These are phyloP conservation scores for Ctenochaetus hawaiiensis DNA, from an alignment of 2,797 vertebrate species.

Conservation along the genomic window DNA sequence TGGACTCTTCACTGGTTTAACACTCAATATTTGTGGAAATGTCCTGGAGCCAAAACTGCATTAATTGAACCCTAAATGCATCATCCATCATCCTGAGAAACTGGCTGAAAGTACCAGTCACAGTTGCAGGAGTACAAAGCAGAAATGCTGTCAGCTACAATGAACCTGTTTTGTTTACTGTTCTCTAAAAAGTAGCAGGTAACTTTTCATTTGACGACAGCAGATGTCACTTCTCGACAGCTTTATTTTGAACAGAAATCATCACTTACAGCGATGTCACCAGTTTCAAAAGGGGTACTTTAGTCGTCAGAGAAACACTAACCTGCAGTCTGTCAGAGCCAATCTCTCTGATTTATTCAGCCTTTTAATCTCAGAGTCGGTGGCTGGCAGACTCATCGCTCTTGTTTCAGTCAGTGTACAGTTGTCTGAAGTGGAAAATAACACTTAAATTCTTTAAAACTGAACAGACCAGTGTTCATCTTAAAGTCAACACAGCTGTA, in stretches of 20 bases:
- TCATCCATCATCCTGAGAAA: too few relatives aligned
- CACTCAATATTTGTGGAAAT: too few relatives aligned
- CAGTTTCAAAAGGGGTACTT: not conserved
- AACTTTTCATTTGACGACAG: too few relatives aligned
- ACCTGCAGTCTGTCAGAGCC: not conserved
- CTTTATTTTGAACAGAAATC: not conserved
- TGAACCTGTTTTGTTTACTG: too few relatives aligned
- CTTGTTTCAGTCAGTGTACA: not conserved
- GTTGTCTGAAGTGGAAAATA: conserved; percentile 1
- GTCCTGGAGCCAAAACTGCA: too few relatives aligned
- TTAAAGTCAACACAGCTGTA: not conserved
- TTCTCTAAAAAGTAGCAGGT: too few relatives aligned
- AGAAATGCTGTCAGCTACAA: too few relatives aligned
- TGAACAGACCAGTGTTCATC: not conserved
- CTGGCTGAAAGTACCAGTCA: too few relatives aligned
- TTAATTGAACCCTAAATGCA: too few relatives aligned
- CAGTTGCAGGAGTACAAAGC: too few relatives aligned
- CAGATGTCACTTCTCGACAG: not conserved
- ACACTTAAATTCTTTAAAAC: too few relatives aligned
- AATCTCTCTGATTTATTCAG: conserved; percentile 16
- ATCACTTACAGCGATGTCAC: not conserved
- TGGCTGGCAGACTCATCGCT: conserved; percentile 19
- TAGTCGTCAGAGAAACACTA: not conserved
- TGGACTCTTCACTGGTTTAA: too few relatives aligned
- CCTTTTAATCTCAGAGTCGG: not conserved